phyloP scores from a whole-genome alignment of 2,797 vertebrate species.

The Tragelaphus oryx region DNA sequence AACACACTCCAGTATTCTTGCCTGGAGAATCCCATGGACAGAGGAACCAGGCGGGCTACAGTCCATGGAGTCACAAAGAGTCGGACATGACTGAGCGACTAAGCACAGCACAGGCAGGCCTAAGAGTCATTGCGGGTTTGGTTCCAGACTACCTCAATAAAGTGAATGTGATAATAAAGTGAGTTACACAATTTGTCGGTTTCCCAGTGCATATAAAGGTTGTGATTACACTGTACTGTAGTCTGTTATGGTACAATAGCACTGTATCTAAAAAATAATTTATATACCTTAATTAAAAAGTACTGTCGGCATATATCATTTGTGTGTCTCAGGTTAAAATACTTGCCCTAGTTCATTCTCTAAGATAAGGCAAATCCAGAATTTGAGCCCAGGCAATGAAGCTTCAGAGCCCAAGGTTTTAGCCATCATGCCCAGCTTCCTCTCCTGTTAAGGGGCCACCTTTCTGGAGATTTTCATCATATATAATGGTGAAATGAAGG shows the following conservation, averaged over 20 bases:
- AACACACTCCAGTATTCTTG: background rate
- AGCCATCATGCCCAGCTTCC: background rate
- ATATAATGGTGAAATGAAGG: background rate
- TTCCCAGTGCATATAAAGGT: background rate
- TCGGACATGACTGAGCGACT: accelerated
- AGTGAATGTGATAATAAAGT: background rate
- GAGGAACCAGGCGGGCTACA: background rate
- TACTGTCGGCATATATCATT: background rate
- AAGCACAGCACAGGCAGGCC: background rate
- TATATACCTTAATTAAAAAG: background rate
- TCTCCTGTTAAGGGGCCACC: background rate
- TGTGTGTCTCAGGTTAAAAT: background rate
- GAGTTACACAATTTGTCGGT: background rate
- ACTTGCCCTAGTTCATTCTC: background rate
- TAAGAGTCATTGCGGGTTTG: background rate
- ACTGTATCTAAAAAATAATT: background rate
- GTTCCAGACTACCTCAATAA: background rate
- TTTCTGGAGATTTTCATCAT: background rate
- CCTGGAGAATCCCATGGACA: background rate
- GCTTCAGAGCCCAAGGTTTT: background rate
- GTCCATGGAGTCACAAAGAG: background rate
- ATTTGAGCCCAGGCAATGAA: background rate
- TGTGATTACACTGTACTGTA: background rate
- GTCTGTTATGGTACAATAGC: background rate
- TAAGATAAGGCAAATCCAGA: background rate